phyloP scores from a whole-genome alignment of 2,113 vertebrate genomes.

The Triplophysa rosa region DNA sequence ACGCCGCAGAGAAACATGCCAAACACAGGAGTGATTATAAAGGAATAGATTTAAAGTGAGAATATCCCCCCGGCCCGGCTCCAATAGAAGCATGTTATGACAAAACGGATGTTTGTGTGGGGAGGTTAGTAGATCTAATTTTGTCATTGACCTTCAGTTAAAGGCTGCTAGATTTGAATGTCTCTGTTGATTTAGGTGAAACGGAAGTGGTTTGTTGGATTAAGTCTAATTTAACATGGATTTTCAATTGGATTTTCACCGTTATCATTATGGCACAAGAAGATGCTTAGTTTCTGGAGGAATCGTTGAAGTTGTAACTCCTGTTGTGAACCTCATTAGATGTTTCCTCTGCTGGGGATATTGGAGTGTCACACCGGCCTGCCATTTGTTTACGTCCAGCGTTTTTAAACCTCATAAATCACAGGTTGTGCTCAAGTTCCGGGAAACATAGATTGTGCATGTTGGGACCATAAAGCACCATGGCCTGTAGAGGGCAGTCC shows the following conservation, averaged over 20 bases:
- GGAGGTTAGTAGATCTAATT: conserved; percentile 26
- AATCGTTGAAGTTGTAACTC: not conserved
- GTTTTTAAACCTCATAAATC: conserved; percentile 39
- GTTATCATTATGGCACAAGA: not conserved
- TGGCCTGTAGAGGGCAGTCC: conserved; percentile 52
- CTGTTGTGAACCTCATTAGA: conserved; percentile 11
- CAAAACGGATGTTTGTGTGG: conserved; percentile 46
- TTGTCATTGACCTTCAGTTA: conserved; percentile 32
- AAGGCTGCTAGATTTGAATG: conserved; percentile 9
- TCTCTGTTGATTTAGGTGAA: conserved; percentile 3
- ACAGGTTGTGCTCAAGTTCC: conserved; percentile 31
- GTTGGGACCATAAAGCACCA: not conserved
- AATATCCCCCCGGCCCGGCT: conserved; percentile 35
- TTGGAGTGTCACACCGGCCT: conserved; percentile 23
- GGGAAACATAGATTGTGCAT: not conserved
- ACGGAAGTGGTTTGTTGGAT: conserved; percentile 3
- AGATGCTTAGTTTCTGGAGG: not conserved
- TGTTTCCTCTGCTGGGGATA: conserved; percentile 12
- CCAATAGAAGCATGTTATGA: conserved; percentile 36
- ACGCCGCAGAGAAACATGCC: conserved; percentile 60
- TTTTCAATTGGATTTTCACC: not conserved
- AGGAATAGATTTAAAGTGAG: conserved; percentile 44
- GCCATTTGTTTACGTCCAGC: conserved; percentile 18
- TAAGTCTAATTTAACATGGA: not conserved
- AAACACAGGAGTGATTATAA: conserved; percentile 51